Conservation (phyloP, 2,888 invertebrate species). For the Drosophila recens region DNA sequence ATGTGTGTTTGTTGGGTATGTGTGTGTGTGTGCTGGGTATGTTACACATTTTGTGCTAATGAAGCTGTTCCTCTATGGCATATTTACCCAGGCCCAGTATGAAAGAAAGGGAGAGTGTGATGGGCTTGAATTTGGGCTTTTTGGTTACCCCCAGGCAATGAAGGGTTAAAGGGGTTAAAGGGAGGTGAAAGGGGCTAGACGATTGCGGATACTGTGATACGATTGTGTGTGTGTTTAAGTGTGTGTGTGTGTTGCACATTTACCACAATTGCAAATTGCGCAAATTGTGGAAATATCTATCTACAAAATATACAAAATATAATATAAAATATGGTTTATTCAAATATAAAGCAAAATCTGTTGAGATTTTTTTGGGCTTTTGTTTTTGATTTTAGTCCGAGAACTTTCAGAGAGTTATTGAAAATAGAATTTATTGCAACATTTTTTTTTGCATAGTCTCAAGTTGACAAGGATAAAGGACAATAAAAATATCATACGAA, state of each 20-base stretch:
- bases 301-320: conserved; percentile 6
- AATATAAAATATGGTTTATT: conserved; percentile 10
- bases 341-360: conserved; percentile 16
- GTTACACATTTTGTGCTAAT: conserved; percentile 61
- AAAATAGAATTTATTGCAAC: conserved; percentile 5
- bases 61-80: conserved; percentile 57
- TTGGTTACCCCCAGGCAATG: not conserved
- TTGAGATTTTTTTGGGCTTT: not conserved
- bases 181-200: not conserved
- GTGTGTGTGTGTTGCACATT: conserved; percentile 17
- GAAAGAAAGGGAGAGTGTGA: not conserved
- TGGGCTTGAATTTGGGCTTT: not conserved
- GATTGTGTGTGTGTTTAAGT: conserved; percentile 21
- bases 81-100: conserved; percentile 27
- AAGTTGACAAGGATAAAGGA: not conserved
- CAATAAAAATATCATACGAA: not conserved
- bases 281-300: conserved; percentile 1
- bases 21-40: conserved; percentile 16
- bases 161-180: not conserved
- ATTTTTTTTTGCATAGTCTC: conserved; percentile 7
- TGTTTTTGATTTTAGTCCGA: not conserved
- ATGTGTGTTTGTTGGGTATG: conserved; percentile 5
- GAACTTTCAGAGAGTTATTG: not conserved
- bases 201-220: not conserved
- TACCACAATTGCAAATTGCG: conserved; percentile 14